These are phyloP conservation scores for Callimorpha dominula DNA, from an alignment of 2,888 invertebrate species.

Conservation along the genomic window DNA sequence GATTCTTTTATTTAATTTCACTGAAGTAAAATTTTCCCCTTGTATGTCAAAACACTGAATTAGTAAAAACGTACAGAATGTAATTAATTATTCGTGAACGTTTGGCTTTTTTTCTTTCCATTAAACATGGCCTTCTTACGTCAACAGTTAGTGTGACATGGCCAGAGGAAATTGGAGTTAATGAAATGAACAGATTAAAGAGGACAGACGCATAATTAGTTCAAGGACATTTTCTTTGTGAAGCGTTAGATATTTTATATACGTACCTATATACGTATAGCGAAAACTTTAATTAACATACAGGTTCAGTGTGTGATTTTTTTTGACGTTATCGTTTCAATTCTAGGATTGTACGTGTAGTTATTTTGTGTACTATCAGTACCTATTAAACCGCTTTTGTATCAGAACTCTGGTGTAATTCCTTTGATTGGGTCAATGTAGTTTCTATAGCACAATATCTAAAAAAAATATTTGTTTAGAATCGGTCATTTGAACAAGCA, in stretches of 20 bases:
- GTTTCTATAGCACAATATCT: no score
- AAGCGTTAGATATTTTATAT: background rate
- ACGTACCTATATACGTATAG: no score
- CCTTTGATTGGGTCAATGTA: background rate
- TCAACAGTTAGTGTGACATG: constrained; percentile 12
- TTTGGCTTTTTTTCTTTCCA: constrained; percentile 9
- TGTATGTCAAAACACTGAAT: background rate
- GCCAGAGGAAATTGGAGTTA: constrained; percentile 28
- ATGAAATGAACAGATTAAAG: constrained; percentile 32
- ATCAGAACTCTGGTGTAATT: background rate
- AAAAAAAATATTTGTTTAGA: no score
- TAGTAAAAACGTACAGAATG: background rate
- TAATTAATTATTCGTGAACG: constrained; percentile 9
- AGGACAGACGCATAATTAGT: background rate
- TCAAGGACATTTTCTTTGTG: background rate
- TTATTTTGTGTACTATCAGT: background rate
- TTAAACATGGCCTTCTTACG: constrained; percentile 17
- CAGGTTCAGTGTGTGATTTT: background rate
- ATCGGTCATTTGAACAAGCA: no score
- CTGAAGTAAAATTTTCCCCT: background rate
- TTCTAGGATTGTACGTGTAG: background rate
- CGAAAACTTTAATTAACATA: no score
- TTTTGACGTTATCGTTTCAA: background rate
- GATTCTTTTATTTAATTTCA: background rate
- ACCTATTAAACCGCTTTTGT: background rate